Evolutionary conservation across 1,140 invertebrate species (phyloP).

Genomic region (Glossosoma conforme): DNA sequence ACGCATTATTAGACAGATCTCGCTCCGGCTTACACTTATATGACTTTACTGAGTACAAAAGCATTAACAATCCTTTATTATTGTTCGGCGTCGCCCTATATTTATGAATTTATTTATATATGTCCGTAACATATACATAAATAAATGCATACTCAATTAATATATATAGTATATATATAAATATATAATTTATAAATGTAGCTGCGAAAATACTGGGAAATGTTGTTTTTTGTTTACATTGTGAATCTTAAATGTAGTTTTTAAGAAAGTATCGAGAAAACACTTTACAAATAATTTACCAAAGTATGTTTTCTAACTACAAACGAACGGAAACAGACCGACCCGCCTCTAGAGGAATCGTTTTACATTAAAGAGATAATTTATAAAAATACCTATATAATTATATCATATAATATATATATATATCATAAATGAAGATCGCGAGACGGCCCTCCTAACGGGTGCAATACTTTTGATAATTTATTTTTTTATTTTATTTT

Average conservation of each 20-base stretch:
- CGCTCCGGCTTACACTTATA: slow-evolving; percentile 12
- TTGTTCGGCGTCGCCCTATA: slow-evolving; percentile 18
- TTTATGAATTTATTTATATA: slow-evolving; percentile 8
- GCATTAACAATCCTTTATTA: slow-evolving; percentile 14
- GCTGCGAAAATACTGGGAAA: slow-evolving; percentile 28
- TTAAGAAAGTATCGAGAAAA: slow-evolving; percentile 19
- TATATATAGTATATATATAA: slow-evolving; percentile 14
- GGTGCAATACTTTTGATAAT: no score
- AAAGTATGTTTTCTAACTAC: slow-evolving; percentile 23
- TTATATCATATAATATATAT: no score
- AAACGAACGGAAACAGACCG: slow-evolving; percentile 10
- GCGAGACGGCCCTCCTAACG: no score
- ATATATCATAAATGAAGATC: no score
- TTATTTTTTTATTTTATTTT: no score
- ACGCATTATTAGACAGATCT: slow-evolving; percentile 11
- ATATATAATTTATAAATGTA: slow-evolving; percentile 19
- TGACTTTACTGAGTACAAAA: slow-evolving; percentile 23
- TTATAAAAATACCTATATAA: no score
- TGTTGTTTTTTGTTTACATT: slow-evolving; percentile 12
- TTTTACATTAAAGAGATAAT: no score
- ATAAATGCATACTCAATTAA: slow-evolving; percentile 5
- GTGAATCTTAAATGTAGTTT: slow-evolving; percentile 19
- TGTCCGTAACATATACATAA: neutral
- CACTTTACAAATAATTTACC: slow-evolving; percentile 25
- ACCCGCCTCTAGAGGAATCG: slow-evolving; percentile 5